A percentile compares a stretch with the other conserved stretches of the same genome.
phyloP scores from a whole-genome alignment of 2,113 vertebrate species.

The Ibidorhyncha struthersii region DNA sequence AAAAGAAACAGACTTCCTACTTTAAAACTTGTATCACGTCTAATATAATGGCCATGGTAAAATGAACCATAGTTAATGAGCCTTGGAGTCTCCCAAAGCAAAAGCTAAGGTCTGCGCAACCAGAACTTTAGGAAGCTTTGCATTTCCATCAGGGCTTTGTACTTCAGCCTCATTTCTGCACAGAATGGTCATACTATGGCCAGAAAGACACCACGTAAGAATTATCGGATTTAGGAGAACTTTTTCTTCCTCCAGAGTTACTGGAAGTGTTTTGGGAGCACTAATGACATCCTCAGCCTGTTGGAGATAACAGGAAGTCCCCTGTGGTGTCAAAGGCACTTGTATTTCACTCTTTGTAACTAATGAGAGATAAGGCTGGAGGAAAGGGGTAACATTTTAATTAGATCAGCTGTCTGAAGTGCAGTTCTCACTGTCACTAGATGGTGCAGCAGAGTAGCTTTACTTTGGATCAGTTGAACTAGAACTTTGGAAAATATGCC shows the following conservation, averaged over 20 bases:
- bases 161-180: not conserved
- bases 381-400: not conserved
- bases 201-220: not conserved
- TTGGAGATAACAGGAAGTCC: not conserved
- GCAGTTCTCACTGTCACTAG: conserved; percentile 56
- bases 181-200: not conserved
- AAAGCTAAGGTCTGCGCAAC: not conserved
- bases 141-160: not conserved
- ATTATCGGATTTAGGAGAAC: not conserved
- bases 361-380: not conserved
- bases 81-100: not conserved
- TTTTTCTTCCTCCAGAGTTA: not conserved
- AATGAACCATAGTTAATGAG: not conserved
- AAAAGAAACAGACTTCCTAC: not conserved
- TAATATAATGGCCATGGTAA: not conserved
- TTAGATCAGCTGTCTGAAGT: conserved; percentile 1
- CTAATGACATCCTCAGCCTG: not conserved
- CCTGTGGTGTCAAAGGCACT: not conserved
- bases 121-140: not conserved
- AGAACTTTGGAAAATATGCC: conserved; percentile 8
- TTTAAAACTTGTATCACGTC: not conserved
- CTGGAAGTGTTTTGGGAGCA: not conserved
- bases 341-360: not conserved
- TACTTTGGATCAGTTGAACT: conserved; percentile 20
- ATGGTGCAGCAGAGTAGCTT: conserved; percentile 63